These are phyloP conservation scores for Plusia festucae DNA, from an alignment of 2,888 invertebrate species.

Conservation along the genomic window DNA sequence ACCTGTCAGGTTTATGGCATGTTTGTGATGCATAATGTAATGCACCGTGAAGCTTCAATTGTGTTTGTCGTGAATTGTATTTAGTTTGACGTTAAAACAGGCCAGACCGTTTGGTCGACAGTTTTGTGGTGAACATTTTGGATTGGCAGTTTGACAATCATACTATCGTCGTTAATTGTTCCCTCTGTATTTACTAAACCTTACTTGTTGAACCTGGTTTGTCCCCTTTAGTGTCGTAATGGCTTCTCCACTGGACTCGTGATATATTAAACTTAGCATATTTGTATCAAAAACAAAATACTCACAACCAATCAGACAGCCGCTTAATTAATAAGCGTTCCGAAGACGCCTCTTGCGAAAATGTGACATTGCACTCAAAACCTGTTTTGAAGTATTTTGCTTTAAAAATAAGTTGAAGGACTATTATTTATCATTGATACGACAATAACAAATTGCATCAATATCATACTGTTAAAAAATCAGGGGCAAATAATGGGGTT, in stretches of 20 bases:
- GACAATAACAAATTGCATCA: neutral
- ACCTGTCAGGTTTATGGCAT: slow-evolving; percentile 35
- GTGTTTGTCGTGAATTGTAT: slow-evolving; percentile 3
- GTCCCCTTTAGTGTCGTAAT: neutral
- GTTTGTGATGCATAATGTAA: slow-evolving; percentile 18
- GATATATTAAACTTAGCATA: neutral
- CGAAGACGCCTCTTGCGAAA: neutral
- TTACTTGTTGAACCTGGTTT: too few relatives aligned
- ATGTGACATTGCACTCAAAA: slow-evolving; percentile 1
- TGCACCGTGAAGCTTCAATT: slow-evolving; percentile 10
- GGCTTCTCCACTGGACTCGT: neutral
- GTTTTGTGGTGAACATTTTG: too few relatives aligned
- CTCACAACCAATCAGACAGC: neutral
- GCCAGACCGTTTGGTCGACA: neutral
- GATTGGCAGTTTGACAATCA: too few relatives aligned
- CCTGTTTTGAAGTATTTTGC: neutral
- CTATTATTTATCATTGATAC: neutral
- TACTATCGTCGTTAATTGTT: too few relatives aligned
- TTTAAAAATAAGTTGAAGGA: neutral
- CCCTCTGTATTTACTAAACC: too few relatives aligned
- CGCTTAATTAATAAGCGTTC: neutral
- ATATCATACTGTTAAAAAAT: neutral
- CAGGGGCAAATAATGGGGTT: neutral
- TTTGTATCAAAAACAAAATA: neutral
- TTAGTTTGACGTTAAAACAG: neutral